These are phyloP conservation scores for Magallana angulata DNA, from an alignment of 1,140 invertebrate species.

Conservation along the genomic window DNA sequence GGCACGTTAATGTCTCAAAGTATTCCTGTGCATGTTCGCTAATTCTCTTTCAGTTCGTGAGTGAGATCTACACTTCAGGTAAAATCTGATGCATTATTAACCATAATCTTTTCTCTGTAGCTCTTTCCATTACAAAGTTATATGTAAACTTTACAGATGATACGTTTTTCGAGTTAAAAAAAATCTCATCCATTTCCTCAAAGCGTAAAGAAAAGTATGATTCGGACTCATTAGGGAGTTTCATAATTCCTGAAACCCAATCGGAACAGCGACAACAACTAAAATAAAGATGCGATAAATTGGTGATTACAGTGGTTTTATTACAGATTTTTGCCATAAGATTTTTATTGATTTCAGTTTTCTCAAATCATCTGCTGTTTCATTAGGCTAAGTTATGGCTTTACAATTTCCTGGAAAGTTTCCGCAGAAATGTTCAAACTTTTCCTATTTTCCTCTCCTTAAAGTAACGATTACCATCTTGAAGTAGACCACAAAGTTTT, in stretches of 20 bases:
- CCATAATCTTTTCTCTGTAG: neutral
- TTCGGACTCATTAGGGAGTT: neutral
- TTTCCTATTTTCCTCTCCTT: neutral
- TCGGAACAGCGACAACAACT: neutral
- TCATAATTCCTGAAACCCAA: neutral
- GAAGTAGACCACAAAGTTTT: no score
- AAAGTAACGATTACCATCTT: no score
- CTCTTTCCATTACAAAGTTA: neutral
- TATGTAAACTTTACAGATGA: neutral
- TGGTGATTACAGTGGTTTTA: neutral
- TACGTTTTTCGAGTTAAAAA: neutral
- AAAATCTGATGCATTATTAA: neutral
- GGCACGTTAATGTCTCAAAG: neutral
- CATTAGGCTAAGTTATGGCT: neutral
- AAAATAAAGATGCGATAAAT: neutral
- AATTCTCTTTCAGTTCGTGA: neutral
- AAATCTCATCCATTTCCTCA: neutral
- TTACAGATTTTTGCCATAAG: neutral
- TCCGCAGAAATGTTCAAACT: neutral
- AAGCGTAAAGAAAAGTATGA: neutral
- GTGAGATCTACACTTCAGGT: neutral
- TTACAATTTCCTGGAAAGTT: conserved; percentile 1
- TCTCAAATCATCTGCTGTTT: conserved; percentile 28
- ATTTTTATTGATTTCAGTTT: conserved; percentile 15
- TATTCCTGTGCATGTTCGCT: neutral